Conservation (phyloP, 1,140 invertebrate species). For the Venustaconcha ellipsiformis region DNA sequence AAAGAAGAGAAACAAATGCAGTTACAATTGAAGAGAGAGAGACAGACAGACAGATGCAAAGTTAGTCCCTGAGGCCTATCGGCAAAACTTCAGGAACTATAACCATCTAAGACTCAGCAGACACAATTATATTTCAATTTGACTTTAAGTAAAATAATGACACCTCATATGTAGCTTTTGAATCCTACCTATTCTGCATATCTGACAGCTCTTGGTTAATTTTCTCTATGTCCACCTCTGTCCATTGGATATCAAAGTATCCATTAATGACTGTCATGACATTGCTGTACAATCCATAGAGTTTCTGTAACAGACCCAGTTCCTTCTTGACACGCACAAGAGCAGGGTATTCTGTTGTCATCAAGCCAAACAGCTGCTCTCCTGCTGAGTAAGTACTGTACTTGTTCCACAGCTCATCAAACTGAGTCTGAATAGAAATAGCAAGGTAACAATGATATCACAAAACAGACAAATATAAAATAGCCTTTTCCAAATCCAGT, state of each 20-base stretch:
- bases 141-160: too few relatives aligned
- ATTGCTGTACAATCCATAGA: slow-evolving; percentile 95
- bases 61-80: too few relatives aligned
- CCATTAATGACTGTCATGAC: slow-evolving; percentile 95
- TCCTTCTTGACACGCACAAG: slow-evolving; percentile 92
- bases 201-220: slow-evolving; percentile 97
- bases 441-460: slow-evolving; percentile 5
- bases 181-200: slow-evolving; percentile 91
- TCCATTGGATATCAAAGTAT: slow-evolving; percentile 97
- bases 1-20: too few relatives aligned
- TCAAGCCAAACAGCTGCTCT: slow-evolving; percentile 91
- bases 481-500: too few relatives aligned
- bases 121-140: too few relatives aligned
- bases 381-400: slow-evolving; percentile 91
- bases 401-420: slow-evolving; percentile 94
- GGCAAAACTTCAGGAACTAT: too few relatives aligned
- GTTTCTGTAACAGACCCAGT: slow-evolving; percentile 90
- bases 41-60: too few relatives aligned
- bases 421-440: slow-evolving; percentile 77
- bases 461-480: background rate
- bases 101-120: too few relatives aligned
- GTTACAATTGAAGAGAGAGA: too few relatives aligned
- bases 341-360: slow-evolving; percentile 90
- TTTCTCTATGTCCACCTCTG: slow-evolving; percentile 95
- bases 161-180: slow-evolving; percentile 3